Evolutionary conservation across 2,797 vertebrate genomes (phyloP).

Genomic region (Balearica regulorum): DNA sequence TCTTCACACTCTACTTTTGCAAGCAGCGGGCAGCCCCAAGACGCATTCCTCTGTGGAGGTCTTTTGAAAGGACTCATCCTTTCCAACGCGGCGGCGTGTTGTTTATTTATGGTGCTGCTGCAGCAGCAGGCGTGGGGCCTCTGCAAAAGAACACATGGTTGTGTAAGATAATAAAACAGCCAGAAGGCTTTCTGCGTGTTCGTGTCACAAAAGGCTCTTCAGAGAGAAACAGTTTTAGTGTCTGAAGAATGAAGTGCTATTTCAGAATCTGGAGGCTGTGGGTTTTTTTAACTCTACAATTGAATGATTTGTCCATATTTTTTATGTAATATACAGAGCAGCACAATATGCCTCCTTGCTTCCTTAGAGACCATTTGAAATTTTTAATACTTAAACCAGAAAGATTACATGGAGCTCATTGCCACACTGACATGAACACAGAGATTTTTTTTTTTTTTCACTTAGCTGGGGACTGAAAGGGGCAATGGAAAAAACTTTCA

Average conservation of each 20-base stretch:
- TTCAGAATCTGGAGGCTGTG: background rate
- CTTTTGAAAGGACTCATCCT: slow-evolving; percentile 37
- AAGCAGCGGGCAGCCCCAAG: background rate
- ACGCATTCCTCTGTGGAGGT: background rate
- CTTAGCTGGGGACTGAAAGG: background rate
- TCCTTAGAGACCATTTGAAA: background rate
- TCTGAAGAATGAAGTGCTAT: slow-evolving; percentile 25
- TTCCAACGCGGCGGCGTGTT: background rate
- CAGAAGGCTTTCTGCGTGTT: slow-evolving; percentile 37
- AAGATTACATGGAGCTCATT: background rate
- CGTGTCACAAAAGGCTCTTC: slow-evolving; percentile 25
- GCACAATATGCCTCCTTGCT: background rate
- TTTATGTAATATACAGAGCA: background rate
- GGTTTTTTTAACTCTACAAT: background rate
- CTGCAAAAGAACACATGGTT: background rate
- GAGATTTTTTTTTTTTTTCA: background rate
- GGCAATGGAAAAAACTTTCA: background rate
- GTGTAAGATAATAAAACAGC: slow-evolving; percentile 50
- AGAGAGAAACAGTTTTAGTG: background rate
- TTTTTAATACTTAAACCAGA: slow-evolving; percentile 24
- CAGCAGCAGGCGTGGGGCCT: background rate
- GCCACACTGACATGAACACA: background rate
- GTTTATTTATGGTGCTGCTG: slow-evolving; percentile 54
- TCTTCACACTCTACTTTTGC: slow-evolving; percentile 25
- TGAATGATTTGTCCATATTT: slow-evolving; percentile 17